phyloP scores from a whole-genome alignment of 1,140 invertebrate genomes.

The Papilio aristodemus region DNA sequence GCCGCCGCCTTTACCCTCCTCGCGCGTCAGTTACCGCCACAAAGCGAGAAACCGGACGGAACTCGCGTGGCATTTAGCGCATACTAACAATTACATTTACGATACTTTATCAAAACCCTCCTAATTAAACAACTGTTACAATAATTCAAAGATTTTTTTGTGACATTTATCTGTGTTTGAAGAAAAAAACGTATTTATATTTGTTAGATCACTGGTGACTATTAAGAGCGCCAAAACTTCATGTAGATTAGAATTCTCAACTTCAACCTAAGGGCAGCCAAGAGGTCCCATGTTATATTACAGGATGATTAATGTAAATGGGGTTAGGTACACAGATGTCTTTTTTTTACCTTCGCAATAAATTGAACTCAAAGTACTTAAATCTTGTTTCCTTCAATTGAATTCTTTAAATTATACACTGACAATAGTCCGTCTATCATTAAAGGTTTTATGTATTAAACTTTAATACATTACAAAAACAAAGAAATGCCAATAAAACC shows the following conservation, averaged over 20 bases:
- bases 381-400: neutral
- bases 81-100: neutral
- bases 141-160: too few species aligned
- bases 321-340: too few species aligned
- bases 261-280: too few species aligned
- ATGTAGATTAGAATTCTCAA: too few species aligned
- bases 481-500: constrained; percentile 13
- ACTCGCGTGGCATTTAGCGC: neutral
- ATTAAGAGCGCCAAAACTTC: too few species aligned
- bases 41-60: constrained; percentile 13
- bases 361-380: neutral
- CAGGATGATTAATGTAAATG: too few species aligned
- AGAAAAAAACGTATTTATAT: too few species aligned
- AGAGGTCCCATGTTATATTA: too few species aligned
- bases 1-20: too few species aligned
- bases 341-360: too few species aligned
- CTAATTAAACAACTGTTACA: constrained; percentile 1
- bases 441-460: neutral
- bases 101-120: neutral
- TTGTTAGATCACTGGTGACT: too few species aligned
- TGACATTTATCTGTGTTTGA: too few species aligned
- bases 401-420: neutral
- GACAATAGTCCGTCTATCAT: neutral
- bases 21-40: constrained; percentile 2
- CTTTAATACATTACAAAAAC: neutral